phyloP scores from a whole-genome alignment of 2,797 vertebrate species.

The Decapterus maruadsi region DNA sequence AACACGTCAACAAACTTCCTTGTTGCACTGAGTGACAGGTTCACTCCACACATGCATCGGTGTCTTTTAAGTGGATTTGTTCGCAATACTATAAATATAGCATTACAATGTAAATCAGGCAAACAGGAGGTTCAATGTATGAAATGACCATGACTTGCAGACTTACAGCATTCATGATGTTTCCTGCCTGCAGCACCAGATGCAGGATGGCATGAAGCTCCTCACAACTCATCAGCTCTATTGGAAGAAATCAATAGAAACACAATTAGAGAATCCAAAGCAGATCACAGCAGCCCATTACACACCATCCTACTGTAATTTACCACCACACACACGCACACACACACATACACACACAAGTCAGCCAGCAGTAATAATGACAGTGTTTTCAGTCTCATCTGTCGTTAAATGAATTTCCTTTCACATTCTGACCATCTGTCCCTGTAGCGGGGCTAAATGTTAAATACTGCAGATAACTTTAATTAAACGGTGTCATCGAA shows the following conservation, averaged over 20 bases:
- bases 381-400: not conserved
- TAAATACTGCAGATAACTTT: conserved; percentile 25
- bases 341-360: not conserved
- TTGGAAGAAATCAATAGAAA: conserved; percentile 53
- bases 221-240: conserved; percentile 95
- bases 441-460: conserved; percentile 1
- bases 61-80: not conserved
- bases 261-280: conserved; percentile 39
- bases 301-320: conserved; percentile 9
- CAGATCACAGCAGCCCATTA: conserved; percentile 5
- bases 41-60: not conserved
- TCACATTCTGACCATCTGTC: conserved; percentile 5
- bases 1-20: not conserved
- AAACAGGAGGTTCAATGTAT: not conserved
- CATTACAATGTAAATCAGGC: not conserved
- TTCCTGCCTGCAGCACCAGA: conserved; percentile 97
- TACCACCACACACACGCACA: not conserved
- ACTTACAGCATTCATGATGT: conserved; percentile 99
- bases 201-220: conserved; percentile 96
- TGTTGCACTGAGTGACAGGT: not conserved
- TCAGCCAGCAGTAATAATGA: not conserved
- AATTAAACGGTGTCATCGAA: conserved; percentile 22
- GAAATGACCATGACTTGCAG: not conserved
- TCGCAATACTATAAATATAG: not conserved
- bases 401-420: not conserved